Percentiles rank a stretch among this genome's conserved stretches.
phyloP scores from a whole-genome alignment of 2,888 invertebrate species.

The Ceratothoa steindachneri region DNA sequence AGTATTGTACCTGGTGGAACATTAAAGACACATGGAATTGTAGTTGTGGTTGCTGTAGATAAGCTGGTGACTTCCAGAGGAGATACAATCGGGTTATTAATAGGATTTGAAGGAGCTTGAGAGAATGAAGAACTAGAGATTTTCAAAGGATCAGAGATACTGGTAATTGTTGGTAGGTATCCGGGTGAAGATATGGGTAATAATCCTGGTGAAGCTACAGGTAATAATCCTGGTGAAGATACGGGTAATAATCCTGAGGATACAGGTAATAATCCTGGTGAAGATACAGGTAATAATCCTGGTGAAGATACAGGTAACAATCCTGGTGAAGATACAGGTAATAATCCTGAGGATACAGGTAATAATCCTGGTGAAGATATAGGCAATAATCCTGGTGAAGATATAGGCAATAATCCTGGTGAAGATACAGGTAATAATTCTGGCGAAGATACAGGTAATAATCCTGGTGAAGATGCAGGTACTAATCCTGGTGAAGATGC shows the following conservation, averaged over 20 bases:
- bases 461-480: too few species aligned
- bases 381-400: neutral
- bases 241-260: neutral
- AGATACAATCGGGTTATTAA: constrained; percentile 8
- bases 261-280: neutral
- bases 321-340: neutral
- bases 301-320: too few species aligned
- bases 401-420: neutral
- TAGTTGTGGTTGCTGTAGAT: neutral
- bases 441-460: too few species aligned
- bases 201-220: neutral
- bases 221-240: neutral
- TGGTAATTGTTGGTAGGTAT: neutral
- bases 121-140: neutral
- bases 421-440: constrained; percentile 5
- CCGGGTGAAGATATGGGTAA: neutral
- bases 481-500: neutral
- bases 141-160: neutral
- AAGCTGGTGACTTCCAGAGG: neutral
- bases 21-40: constrained; percentile 13
- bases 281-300: neutral
- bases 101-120: constrained; percentile 11
- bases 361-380: neutral
- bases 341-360: too few species aligned
- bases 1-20: constrained; percentile 38